Conservation (phyloP, 2,797 vertebrate genomes). For the Chaetodon trifasciatus region DNA sequence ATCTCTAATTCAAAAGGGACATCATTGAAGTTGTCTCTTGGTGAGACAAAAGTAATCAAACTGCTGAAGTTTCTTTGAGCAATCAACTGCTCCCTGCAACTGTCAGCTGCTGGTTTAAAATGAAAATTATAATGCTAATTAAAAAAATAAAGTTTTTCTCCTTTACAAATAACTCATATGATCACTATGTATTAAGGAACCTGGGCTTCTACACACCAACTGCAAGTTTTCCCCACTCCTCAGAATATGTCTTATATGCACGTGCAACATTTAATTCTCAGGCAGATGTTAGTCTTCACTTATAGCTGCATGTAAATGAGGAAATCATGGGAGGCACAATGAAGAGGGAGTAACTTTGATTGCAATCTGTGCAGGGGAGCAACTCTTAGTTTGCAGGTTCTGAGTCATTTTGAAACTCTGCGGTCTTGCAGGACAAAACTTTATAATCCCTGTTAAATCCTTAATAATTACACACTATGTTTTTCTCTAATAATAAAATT, state of each 20-base stretch:
- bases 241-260: neutral
- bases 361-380: constrained; percentile 5
- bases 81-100: neutral
- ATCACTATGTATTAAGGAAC: neutral
- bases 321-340: neutral
- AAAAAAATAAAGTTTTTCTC: neutral
- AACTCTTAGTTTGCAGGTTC: neutral
- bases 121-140: too few relatives aligned
- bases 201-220: neutral
- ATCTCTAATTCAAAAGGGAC: neutral
- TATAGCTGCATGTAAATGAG: constrained; percentile 1
- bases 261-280: neutral
- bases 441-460: constrained; percentile 19
- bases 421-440: constrained; percentile 11
- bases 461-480: neutral
- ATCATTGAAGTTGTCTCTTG: neutral
- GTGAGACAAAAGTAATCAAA: neutral
- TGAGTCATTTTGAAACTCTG: constrained; percentile 18
- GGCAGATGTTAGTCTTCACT: neutral
- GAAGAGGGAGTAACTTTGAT: constrained; percentile 3
- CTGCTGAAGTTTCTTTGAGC: neutral
- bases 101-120: neutral
- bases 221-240: neutral
- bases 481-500: neutral
- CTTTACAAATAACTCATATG: neutral